These are phyloP conservation scores for Ormyrus rosae DNA, from an alignment of 2,888 invertebrate species.

Conservation along the genomic window DNA sequence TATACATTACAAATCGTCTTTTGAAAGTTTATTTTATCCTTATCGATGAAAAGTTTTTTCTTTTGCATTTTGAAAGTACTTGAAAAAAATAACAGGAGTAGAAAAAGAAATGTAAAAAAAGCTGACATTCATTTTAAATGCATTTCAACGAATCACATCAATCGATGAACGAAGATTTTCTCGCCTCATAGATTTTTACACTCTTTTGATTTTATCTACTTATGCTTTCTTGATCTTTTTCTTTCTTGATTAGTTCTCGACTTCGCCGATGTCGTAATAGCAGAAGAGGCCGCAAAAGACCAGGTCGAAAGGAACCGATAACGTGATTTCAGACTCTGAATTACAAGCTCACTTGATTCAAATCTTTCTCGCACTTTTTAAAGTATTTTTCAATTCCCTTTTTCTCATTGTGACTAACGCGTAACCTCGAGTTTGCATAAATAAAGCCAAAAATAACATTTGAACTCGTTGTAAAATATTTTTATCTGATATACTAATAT, in stretches of 20 bases:
- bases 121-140: constrained; percentile 39
- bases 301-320: constrained; percentile 1
- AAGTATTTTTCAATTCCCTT: neutral
- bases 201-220: constrained; percentile 15
- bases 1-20: too few species aligned
- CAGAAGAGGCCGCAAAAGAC: neutral
- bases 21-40: too few species aligned
- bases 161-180: constrained; percentile 47
- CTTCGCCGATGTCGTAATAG: too few species aligned
- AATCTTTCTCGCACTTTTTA: constrained; percentile 1
- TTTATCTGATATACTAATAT: too few species aligned
- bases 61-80: too few species aligned
- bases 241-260: neutral
- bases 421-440: too few species aligned
- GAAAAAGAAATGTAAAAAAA: constrained; percentile 21
- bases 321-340: constrained; percentile 34
- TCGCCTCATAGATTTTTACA: constrained; percentile 4
- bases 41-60: too few species aligned
- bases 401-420: neutral
- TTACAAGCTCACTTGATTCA: constrained; percentile 37
- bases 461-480: too few species aligned
- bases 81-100: neutral
- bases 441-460: too few species aligned
- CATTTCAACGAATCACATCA: constrained; percentile 32
- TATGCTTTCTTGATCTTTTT: neutral